Evolutionary conservation across 2,888 invertebrate species (phyloP), one percentile per base, ranked within the genome.

Genomic region (Diloba caeruleocephala): DNA sequence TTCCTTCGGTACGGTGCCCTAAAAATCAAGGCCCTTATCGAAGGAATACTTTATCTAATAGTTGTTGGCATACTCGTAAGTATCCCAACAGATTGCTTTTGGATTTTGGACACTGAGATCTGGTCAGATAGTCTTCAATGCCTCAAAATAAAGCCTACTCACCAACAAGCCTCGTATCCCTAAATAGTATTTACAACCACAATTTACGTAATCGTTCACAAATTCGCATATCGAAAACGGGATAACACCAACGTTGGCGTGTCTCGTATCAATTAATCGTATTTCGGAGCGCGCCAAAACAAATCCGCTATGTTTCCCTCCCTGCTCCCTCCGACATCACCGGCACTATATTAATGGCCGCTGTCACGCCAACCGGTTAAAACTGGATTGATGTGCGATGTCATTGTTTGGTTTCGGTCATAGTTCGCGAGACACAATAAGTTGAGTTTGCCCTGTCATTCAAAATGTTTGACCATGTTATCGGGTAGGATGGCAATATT

Each of bases 271-370:
- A 85, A 90, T 89, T 89, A 89, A 88, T 89, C 83, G 84, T 81
- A 78, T 88, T 90, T 90, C 75, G 79, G 85, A 68, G 67, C 84
- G 85, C 87, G 87, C 85, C 85, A 84, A 89, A 89, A 89, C 87
- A 88, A 85, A 89, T 85, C 86, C 88, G 83, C 84, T 84, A 82
- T 86, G 84, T 86, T 88, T 80, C 58, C 76, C 76, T 25, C 41
- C 32, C 33, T 33, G n/a, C 31, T 29, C 9, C n/a, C 23, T n/a
- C 13, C 10, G 42, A 44, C 49, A 53, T 44, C 48, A 51, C 46
- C 28, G 33, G 69, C 63, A 66, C 68, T 68, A 72, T 78, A 79
- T 76, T 87, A 88, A 88, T 88, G 85, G 85, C 63, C 54, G 69
- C 71, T 84, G 82, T 81, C 84, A 84, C 82, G 84, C 73, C 64